Base-by-base conservation (phyloP, 2,888 invertebrate species). In the Chouioia cunea region DNA sequence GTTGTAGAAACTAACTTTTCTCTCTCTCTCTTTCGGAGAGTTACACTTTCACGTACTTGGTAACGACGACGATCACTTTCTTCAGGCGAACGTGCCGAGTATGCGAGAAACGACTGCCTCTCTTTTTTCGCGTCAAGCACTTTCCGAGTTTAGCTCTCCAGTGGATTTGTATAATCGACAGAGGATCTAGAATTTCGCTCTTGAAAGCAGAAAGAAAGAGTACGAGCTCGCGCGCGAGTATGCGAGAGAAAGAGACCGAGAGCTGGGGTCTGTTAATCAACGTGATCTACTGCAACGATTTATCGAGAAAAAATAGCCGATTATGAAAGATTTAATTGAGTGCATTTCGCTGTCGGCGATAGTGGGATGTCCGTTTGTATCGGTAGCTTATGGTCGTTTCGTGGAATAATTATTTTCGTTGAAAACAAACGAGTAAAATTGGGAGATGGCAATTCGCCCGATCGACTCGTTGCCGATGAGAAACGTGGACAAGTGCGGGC, bases 81-180 rank as follows among this genome's bases (percentile, higher is more conserved):
- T 68, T 57, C 44, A n/a, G 20, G 46, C 10, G 57, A 70, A 71
- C 71, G 71, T 71, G 71, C 71, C 71, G 66, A 66, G 66, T 66
- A 53, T 67, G 66, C 71, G 71, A 63, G 71, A 71, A 71, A 23
- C 47, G 53, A 6, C 18, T 22, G 47, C 22, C 52, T 27, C 46
- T 52, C 44, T 53, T 69, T 69, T 57, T 47, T 58, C 54, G 58
- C 44, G 54, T 57, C 58, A 20, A 70, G 70, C 59, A 46, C 58
- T 58, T 18, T 16, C 43, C 36, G 59, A 62, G 52, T 62, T 65
- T 62, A 52, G 62, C 59, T 53, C 12, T 22, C 56, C 4, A 22
- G 16, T 1, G 67, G 64, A 64, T 71, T 71, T 65, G 60, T 64
- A 68, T 65, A 72, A 72, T 72, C 68, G 65, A 16, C 52, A 16